phyloP scores from a whole-genome alignment of 2,797 vertebrate genomes.

The Staurois parvus region DNA sequence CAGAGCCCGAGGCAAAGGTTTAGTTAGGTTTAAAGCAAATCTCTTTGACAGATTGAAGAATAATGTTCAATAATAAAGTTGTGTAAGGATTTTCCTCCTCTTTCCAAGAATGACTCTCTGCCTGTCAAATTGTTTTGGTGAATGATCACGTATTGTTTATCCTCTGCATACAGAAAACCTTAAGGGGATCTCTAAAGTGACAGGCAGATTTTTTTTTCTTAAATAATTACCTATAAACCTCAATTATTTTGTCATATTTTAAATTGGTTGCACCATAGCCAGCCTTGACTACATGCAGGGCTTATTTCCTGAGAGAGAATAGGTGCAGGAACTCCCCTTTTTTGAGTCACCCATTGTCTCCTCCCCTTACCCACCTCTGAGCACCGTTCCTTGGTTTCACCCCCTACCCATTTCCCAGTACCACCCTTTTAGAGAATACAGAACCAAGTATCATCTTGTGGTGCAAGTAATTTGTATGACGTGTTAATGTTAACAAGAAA shows the following conservation, averaged over 20 bases:
- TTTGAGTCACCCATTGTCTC: too few relatives aligned
- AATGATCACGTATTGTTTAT: constrained; percentile 3
- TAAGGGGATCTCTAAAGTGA: background rate
- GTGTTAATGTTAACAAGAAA: too few relatives aligned
- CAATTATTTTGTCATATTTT: background rate
- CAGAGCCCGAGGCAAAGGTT: constrained; percentile 8
- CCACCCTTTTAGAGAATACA: too few relatives aligned
- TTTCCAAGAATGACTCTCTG: background rate
- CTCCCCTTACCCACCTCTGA: too few relatives aligned
- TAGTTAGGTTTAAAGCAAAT: constrained; percentile 22
- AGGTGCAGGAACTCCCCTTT: too few relatives aligned
- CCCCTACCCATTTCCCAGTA: too few relatives aligned
- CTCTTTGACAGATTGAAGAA: constrained; percentile 21
- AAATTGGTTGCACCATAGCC: background rate
- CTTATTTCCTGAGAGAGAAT: too few relatives aligned
- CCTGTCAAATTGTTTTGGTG: constrained; percentile 8
- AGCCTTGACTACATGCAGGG: background rate
- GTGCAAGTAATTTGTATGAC: too few relatives aligned
- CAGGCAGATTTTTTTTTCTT: background rate
- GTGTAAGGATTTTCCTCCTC: constrained; percentile 24
- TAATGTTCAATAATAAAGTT: constrained; percentile 28
- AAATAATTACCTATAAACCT: background rate
- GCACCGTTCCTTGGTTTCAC: too few relatives aligned
- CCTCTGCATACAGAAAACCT: background rate
- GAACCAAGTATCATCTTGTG: too few relatives aligned